Percentiles rank a stretch among this genome's conserved stretches.
These are phyloP conservation scores for Platorchestia sp. DNA, from an alignment of 1,140 invertebrate species.

Conservation along the genomic window DNA sequence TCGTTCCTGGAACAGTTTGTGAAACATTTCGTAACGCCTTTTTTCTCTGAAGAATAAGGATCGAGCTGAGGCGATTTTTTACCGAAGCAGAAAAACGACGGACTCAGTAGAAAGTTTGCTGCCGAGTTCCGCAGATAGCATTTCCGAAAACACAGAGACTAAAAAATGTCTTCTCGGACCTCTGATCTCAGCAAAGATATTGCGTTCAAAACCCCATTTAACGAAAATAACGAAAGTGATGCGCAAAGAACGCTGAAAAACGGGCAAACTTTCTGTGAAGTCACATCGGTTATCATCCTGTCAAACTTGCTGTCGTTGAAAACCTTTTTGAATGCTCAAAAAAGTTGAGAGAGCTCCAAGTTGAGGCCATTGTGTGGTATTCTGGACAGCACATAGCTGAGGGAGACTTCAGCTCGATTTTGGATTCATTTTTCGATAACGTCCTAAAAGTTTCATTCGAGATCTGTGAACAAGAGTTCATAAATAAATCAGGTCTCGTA, in stretches of 20 bases:
- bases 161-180: slow-evolving; percentile 24
- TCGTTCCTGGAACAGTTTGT: not conserved
- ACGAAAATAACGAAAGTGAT: not conserved
- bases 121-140: slow-evolving; percentile 38
- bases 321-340: slow-evolving; percentile 19
- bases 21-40: not conserved
- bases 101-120: slow-evolving; percentile 8
- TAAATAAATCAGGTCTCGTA: too few species aligned
- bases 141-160: slow-evolving; percentile 34
- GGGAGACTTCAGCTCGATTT: not conserved
- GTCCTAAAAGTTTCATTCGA: not conserved
- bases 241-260: not conserved
- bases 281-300: slow-evolving; percentile 53
- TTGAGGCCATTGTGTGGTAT: not conserved
- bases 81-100: not conserved
- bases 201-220: not conserved
- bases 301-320: slow-evolving; percentile 31
- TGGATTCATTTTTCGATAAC: not conserved
- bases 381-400: not conserved
- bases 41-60: not conserved
- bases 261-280: not conserved
- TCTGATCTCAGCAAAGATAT: slow-evolving; percentile 9
- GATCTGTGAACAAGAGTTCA: too few species aligned
- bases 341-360: not conserved
- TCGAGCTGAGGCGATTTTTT: not conserved